Base-by-base conservation (phyloP, 30 jellyfish, hydroid and myxozoan species). In the Hydra vulgaris region DNA sequence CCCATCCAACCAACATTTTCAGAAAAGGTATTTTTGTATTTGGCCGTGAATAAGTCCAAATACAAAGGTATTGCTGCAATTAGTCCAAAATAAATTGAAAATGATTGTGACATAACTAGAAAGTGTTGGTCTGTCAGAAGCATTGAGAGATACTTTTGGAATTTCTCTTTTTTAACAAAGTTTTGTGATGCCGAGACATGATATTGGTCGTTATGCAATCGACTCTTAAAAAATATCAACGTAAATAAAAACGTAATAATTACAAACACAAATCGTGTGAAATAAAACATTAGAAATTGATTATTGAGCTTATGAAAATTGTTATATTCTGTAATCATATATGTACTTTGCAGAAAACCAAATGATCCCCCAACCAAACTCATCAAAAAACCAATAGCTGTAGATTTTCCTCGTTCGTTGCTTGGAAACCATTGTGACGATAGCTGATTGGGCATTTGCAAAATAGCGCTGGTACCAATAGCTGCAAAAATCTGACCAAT, bases 341-440 rank as follows among this genome's bases (percentile, higher is more conserved):
- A 55, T 23, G 97, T 90, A 25, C 95, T 82, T 66, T 84, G 97
- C 18, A 90, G 53, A 54, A 90, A 92, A 8, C 98, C 98, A 22
- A 87, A 27, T 7, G 95, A 88, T 55, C 86, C 95, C 27, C 98
- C 98, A 83, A 92, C 27, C 3, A 84, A 21, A 53, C 86, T 92
- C 95, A 84, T 83, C 72, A 92, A 56, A 15, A 92, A 94, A 68
- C 94, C 92, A 24, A 92, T 78, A 16, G 98, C 82, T 15, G 98
- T 92, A 21, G 96, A 88, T 1, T 87, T 82, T 15, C 93, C 94
- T 61, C 98, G 88, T 76, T 92, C 98, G 27, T 86, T 76, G 40
- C 80, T 95, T 7, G 95, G 94, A 84, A 92, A 92, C 98, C 98
- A 92, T 73, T 83, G 87, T 7, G 95, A 86, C 0, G 98, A 93